A percentile compares a stretch with the other conserved stretches of the same genome.
Conservation (phyloP, 2,797 vertebrate genomes). For the Sternotherus odoratus region DNA sequence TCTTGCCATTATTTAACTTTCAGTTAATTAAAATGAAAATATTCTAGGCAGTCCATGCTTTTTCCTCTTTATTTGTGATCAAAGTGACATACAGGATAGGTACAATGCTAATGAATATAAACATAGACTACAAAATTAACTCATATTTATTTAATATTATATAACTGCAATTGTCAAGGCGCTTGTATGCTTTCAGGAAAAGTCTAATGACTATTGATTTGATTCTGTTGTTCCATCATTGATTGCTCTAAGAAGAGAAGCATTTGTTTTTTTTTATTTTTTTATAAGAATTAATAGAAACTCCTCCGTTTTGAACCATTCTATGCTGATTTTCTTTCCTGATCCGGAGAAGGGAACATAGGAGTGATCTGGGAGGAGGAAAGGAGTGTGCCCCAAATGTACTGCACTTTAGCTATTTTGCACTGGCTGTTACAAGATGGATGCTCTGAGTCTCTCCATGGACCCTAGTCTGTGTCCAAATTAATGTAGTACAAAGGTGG, state of each 20-base stretch:
- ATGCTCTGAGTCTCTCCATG: background rate
- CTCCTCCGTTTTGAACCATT: background rate
- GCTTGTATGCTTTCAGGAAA: background rate
- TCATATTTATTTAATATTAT: background rate
- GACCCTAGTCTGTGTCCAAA: background rate
- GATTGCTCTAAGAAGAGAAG: background rate
- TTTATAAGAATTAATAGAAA: background rate
- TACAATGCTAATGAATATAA: background rate
- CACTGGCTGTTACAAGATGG: background rate
- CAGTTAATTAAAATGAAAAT: background rate
- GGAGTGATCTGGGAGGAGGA: background rate
- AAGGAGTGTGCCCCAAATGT: background rate
- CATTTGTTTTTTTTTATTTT: background rate
- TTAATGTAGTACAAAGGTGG: background rate
- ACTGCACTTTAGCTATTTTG: constrained; percentile 48
- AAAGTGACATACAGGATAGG: background rate
- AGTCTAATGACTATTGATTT: background rate
- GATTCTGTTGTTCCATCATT: background rate
- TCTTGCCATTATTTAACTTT: background rate
- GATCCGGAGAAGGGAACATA: background rate
- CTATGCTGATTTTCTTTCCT: background rate
- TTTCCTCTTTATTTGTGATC: background rate
- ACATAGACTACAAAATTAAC: background rate
- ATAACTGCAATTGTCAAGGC: background rate
- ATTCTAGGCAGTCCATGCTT: background rate